Base-by-base conservation (phyloP, 2,888 invertebrate species). In the Euplagia quadripunctaria region DNA sequence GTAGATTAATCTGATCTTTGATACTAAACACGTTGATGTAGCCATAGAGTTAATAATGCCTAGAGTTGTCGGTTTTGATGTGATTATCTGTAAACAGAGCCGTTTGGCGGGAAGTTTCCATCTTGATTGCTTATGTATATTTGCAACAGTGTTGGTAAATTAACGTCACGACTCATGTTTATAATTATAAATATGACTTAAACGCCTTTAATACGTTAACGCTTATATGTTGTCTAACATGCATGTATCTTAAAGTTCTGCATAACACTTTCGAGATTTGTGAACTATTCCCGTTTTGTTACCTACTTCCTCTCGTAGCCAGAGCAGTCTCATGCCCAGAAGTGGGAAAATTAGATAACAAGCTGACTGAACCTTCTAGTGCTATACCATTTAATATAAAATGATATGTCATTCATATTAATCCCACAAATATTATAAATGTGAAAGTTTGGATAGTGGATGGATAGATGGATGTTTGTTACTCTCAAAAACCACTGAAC, bases 61-160 rank as follows among this genome's bases (percentile, higher is more conserved):
- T 42, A 52, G 64, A 58, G 12, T 69, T 67, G 17, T 73, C 52
- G 73, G 68, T 61, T 63, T 70, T 73, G 70, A 76, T 73, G 70
- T 73, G 65, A 68, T 76, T 80, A 76, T 77, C 75, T 73, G 71
- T 73, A 75, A 79, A 83, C 77, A 78, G 49, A 70, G 12, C 31
- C 64, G 65, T 74, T 51, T 41, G 74, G 55, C 46, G 69, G 81
- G 75, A 77, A 79, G 74, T 83, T 83, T 85, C 81, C 81, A 75
- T 75, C 20, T 74, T 16, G 41, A 42, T 20, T 31, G 31, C 31
- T 61, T 31, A 61, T 61, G 14, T 31, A 14, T 61, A 31, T 31
- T 61, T 61, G 20, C 31, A 11, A 12, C 20, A 61, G 31, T 61
- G 31, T 61, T 31, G 31, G 58, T 31, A 31, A 61, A 61, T 31